Percentiles rank a stretch among this genome's conserved stretches.
Conservation (phyloP, 2,797 vertebrate species). For the Falco columbarius region DNA sequence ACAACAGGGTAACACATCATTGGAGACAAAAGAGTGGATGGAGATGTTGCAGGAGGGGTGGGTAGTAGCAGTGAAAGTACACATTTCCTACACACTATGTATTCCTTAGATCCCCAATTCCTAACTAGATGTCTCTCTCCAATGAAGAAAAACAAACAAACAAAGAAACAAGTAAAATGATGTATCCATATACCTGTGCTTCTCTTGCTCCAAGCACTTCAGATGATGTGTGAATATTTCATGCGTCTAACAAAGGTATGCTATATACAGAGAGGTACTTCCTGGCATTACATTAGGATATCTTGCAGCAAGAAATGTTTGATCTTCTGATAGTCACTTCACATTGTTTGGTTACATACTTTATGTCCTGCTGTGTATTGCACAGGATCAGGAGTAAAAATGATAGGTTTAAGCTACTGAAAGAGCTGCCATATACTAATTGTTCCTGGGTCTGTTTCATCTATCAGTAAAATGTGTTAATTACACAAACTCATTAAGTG, state of each 20-base stretch:
- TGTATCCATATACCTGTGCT: neutral
- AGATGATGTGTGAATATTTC: slow-evolving; percentile 15
- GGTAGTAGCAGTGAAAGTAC: neutral
- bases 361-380: slow-evolving; percentile 1
- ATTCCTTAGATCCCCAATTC: neutral
- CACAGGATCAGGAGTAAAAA: neutral
- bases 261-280: neutral
- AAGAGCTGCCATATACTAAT: neutral
- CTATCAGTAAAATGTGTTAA: neutral
- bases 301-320: slow-evolving; percentile 16
- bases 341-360: neutral
- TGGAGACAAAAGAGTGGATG: neutral
- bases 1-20: neutral
- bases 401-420: neutral
- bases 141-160: neutral
- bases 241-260: neutral
- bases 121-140: neutral
- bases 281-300: slow-evolving; percentile 3
- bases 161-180: neutral
- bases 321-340: slow-evolving; percentile 29
- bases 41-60: neutral
- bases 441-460: neutral
- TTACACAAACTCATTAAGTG: neutral
- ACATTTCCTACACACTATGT: neutral
- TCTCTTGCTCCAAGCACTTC: neutral